Conservation (phyloP, 1,140 invertebrate genomes). For the Brachionus plicatilis region DNA sequence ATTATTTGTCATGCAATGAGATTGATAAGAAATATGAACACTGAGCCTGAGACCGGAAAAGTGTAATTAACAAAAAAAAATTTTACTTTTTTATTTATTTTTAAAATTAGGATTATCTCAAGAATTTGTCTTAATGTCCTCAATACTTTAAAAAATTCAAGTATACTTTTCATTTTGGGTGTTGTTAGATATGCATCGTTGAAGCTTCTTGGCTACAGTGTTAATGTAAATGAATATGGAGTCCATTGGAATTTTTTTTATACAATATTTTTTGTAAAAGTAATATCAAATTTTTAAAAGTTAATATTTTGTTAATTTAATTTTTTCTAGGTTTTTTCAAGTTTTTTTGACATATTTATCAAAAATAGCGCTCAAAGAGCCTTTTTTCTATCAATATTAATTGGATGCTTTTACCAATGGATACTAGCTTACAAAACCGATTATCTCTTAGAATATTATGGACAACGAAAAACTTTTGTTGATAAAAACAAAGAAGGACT, state of each 20-base stretch:
- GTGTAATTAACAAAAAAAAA: neutral
- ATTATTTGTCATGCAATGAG: conserved; percentile 73
- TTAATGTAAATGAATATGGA: conserved; percentile 5
- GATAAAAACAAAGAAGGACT: conserved; percentile 83
- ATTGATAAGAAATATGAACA: neutral
- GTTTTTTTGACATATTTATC: neutral
- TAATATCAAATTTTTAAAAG: conserved; percentile 43
- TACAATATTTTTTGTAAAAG: conserved; percentile 42
- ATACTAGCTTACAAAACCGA: conserved; percentile 33
- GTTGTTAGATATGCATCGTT: conserved; percentile 60
- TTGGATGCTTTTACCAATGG: neutral
- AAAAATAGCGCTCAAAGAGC: neutral
- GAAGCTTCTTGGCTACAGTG: conserved; percentile 45
- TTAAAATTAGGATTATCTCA: neutral
- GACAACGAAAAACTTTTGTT: conserved; percentile 50
- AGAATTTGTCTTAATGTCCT: neutral
- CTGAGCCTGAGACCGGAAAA: neutral
- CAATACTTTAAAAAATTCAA: neutral
- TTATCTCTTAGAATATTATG: neutral
- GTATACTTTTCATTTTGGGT: conserved; percentile 62
- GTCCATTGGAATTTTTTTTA: conserved; percentile 34
- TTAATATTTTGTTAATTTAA: neutral
- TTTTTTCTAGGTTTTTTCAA: neutral
- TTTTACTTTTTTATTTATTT: neutral
- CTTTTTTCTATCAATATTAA: neutral